Percentiles rank a stretch among this genome's conserved stretches.
phyloP scores from a whole-genome alignment of 23 tunicate genomes.

The Styela clava region DNA sequence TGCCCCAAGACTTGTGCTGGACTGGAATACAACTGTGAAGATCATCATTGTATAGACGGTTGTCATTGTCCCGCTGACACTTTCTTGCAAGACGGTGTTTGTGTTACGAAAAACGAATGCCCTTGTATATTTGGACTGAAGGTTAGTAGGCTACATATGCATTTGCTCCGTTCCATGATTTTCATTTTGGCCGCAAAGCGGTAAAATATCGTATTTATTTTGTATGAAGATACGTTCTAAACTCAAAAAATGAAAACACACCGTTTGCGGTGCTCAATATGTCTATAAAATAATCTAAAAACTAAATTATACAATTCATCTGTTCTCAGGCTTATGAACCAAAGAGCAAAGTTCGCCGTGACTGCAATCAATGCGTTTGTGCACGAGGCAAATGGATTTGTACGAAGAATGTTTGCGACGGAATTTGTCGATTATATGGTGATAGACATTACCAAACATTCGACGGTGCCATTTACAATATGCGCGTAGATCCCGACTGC shows the following conservation, averaged over 20 bases:
- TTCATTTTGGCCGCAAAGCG: no score
- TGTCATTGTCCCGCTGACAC: slow-evolving; percentile 96
- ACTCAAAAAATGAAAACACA: no score
- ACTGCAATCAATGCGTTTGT: slow-evolving; percentile 99
- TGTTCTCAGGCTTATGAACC: slow-evolving; percentile 67
- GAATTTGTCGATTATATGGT: slow-evolving; percentile 85
- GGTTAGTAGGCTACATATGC: slow-evolving; percentile 47
- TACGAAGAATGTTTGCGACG: slow-evolving; percentile 92
- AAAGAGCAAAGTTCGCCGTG: slow-evolving; percentile 93
- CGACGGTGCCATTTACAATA: slow-evolving; percentile 89
- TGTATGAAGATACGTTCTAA: no score
- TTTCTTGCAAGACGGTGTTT: slow-evolving; percentile 82
- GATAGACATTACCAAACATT: slow-evolving; percentile 98
- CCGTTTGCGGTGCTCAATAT: no score
- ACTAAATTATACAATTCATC: no score
- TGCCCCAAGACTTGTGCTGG: slow-evolving; percentile 97
- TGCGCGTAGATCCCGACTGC: slow-evolving; percentile 94
- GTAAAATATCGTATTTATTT: no score
- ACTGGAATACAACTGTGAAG: slow-evolving; percentile 95
- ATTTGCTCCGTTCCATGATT: no score
- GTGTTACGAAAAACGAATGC: slow-evolving; percentile 71
- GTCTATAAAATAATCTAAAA: no score
- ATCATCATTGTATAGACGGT: slow-evolving; percentile 98
- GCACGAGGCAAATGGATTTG: slow-evolving; percentile 97
- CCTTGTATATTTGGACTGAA: slow-evolving; percentile 92